A percentile compares a stretch with the other conserved stretches of the same genome.
Evolutionary conservation across 2,888 invertebrate species (phyloP).

Genomic region (Hetaerina titia): DNA sequence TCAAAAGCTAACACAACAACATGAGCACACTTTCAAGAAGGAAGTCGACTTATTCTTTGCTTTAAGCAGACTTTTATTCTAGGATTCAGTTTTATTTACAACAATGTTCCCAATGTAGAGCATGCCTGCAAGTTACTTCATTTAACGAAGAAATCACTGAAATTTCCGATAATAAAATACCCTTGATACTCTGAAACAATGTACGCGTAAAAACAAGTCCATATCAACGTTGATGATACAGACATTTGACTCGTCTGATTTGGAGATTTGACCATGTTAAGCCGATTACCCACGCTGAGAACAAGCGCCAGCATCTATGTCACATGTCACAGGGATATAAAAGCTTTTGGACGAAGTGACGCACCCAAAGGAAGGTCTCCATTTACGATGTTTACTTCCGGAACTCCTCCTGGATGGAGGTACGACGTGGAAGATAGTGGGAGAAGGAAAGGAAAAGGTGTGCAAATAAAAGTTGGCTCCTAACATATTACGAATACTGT

Average conservation of each 20-base stretch:
- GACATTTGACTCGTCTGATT: background rate
- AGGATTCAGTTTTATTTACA: no score
- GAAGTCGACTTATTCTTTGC: no score
- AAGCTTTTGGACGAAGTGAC: background rate
- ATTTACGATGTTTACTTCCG: conserved; percentile 10
- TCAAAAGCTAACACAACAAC: no score
- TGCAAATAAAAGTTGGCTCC: no score
- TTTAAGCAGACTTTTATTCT: no score
- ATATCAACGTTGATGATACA: background rate
- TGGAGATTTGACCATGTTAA: background rate
- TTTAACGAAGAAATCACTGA: no score
- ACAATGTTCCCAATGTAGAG: no score
- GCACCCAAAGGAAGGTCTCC: conserved; percentile 4
- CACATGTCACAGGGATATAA: background rate
- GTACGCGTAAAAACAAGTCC: background rate
- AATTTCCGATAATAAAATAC: no score
- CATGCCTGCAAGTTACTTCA: no score
- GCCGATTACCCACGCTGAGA: background rate
- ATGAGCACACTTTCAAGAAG: no score
- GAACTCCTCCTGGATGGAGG: background rate
- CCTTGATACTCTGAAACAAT: no score
- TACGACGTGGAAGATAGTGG: background rate
- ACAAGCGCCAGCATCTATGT: background rate
- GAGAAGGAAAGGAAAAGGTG: background rate
- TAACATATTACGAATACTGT: no score